phyloP scores from a whole-genome alignment of 1,140 invertebrate species.

The Yoshiicerus persimilis region DNA sequence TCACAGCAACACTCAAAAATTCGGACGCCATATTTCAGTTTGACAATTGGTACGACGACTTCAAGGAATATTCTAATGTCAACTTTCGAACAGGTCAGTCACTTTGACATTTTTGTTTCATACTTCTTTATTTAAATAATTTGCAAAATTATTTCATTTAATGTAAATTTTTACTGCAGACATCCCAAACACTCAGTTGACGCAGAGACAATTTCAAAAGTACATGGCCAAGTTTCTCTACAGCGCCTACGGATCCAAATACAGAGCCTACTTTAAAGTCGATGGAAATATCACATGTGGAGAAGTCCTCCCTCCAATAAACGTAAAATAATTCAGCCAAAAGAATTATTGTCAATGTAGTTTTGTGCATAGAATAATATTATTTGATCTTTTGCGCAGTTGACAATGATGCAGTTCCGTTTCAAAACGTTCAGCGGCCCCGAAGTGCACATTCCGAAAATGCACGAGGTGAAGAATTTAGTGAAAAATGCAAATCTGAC shows the following conservation, averaged over 20 bases:
- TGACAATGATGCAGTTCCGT: conserved; percentile 64
- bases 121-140: no score
- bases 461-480: conserved; percentile 65
- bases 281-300: conserved; percentile 64
- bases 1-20: conserved; percentile 30
- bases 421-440: conserved; percentile 64
- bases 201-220: conserved; percentile 56
- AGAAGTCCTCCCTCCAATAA: conserved; percentile 58
- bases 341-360: conserved; percentile 46
- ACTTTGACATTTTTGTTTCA: background rate
- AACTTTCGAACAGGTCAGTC: conserved; percentile 28
- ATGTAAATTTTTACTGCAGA: background rate
- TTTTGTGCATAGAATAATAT: no score
- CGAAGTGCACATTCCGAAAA: conserved; percentile 69
- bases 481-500: conserved; percentile 61
- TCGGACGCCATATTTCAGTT: conserved; percentile 49
- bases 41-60: conserved; percentile 53
- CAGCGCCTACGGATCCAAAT: conserved; percentile 67
- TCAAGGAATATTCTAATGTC: conserved; percentile 47
- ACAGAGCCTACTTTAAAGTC: conserved; percentile 69
- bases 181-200: background rate
- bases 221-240: conserved; percentile 71
- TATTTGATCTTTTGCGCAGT: no score
- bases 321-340: conserved; percentile 56
- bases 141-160: no score